Base-by-base conservation (phyloP, 2,888 invertebrate species). In the Crepidodera aurea region DNA sequence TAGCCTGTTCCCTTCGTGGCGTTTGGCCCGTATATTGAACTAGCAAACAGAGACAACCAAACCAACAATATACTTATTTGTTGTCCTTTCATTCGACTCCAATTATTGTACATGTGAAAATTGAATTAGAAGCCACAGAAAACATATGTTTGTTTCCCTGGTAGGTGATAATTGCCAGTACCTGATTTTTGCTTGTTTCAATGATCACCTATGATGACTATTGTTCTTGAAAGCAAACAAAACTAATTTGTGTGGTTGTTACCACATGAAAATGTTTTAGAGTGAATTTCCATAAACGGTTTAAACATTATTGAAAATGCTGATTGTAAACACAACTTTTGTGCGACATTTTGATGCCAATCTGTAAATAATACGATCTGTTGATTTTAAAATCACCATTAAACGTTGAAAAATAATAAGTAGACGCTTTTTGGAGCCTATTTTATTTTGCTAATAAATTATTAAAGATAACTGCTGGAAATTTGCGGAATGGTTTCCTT, bases 81-180 rank as follows among this genome's bases (percentile, higher is more conserved):
- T 71, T 60, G 62, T 54, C 34, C 51, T 51, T 60, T 40, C 60
- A 61, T 63, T 68, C 53, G 57, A 46, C 60, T 62, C 65, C 66
- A 64, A 67, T 69, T 69, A 65, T 65, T 66, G 60, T 39, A 37
- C 53, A 68, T 65, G 72, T 72, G 72, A 67, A 56, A 72, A 71
- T 71, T 71, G 63, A 69, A 70, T 72, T 71, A 71, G 51, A 56
- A 55, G 34, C 68, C 64, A 60, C 66, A 69, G 62, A 69, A 69
- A 66, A 66, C 53, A 37, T 29, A 42, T 34, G 65, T 66, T 71
- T 71, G 70, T 71, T 69, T 66, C 66, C 67, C 62, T 68, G 67
- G 64, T 66, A 64, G 58, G 70, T 69, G 70, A 69, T 72, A 71
- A 72, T 71, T 71, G 67, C 62, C 42, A 54, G 68, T 65, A 69